Percentiles rank a stretch among this genome's conserved stretches.
These are phyloP conservation scores for Drosophila cracens DNA, from an alignment of 2,888 invertebrate species.

Conservation along the genomic window DNA sequence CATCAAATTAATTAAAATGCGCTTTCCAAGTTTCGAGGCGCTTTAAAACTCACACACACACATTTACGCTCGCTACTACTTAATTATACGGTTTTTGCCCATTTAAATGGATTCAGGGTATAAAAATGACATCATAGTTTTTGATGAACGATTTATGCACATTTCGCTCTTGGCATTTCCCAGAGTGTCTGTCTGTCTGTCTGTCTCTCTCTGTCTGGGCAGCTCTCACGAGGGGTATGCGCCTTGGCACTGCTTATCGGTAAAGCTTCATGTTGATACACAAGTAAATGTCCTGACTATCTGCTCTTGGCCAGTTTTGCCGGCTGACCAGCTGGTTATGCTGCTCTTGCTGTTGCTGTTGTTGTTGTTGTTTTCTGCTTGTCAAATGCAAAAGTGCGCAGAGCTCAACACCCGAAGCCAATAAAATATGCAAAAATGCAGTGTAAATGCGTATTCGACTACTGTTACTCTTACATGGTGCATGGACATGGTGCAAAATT, in stretches of 20 bases:
- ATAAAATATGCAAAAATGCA: constrained; percentile 31
- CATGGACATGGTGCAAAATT: constrained; percentile 59
- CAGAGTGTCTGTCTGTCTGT: background rate
- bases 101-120: background rate
- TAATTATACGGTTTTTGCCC: background rate
- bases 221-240: background rate
- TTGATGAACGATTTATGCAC: background rate
- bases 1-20: background rate
- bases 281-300: constrained; percentile 30
- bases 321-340: background rate
- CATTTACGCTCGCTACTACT: background rate
- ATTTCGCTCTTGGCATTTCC: background rate
- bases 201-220: background rate
- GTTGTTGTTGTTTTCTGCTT: background rate
- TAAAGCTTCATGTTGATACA: constrained; percentile 17
- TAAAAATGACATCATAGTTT: background rate
- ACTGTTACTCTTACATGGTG: constrained; percentile 40
- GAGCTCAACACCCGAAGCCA: constrained; percentile 23
- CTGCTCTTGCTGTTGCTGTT: background rate
- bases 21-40: background rate
- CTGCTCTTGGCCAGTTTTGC: background rate
- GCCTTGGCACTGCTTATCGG: constrained; percentile 30
- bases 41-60: background rate
- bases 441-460: constrained; percentile 29
- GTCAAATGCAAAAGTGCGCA: constrained; percentile 10